Evolutionary conservation across 1,140 invertebrate genomes (phyloP).

Genomic region (Drosophila lowei): DNA sequence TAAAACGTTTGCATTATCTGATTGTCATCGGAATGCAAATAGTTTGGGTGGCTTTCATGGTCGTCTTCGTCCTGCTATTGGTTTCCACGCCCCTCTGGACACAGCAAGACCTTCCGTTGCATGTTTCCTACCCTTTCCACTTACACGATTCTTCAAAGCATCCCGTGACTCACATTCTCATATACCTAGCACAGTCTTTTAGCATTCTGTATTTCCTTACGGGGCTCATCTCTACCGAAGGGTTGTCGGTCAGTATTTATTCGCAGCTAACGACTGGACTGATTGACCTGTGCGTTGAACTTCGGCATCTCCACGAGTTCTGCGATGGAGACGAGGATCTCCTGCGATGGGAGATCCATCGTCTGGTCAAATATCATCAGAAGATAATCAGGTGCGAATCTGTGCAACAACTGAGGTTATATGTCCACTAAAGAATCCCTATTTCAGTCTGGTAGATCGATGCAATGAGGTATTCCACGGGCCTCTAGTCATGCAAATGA

Average conservation of each 20-base stretch:
- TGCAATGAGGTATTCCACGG: slow-evolving; percentile 46
- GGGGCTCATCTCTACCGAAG: slow-evolving; percentile 19
- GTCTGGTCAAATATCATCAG: slow-evolving; percentile 36
- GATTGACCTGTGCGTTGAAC: slow-evolving; percentile 37
- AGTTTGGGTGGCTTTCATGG: slow-evolving; percentile 4
- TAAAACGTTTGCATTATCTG: slow-evolving; percentile 27
- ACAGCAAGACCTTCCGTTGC: slow-evolving; percentile 41
- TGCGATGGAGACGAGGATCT: not conserved
- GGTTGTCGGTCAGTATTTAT: slow-evolving; percentile 10
- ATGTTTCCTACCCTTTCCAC: slow-evolving; percentile 36
- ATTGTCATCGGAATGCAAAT: not conserved
- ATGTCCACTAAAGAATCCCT: no score
- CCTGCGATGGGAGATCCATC: slow-evolving; percentile 13
- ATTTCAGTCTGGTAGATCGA: slow-evolving; percentile 25
- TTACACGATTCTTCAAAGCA: slow-evolving; percentile 37
- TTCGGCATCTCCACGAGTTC: slow-evolving; percentile 1
- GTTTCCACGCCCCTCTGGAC: slow-evolving; percentile 35
- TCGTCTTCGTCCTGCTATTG: slow-evolving; percentile 9
- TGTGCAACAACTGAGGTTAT: not conserved
- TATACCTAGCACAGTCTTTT: slow-evolving; percentile 26
- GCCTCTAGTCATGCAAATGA: slow-evolving; percentile 44
- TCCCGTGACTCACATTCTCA: slow-evolving; percentile 1
- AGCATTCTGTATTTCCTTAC: slow-evolving; percentile 9
- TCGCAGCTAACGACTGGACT: slow-evolving; percentile 33
- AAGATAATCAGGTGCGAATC: slow-evolving; percentile 31